These are phyloP conservation scores for Listronotus oregonensis DNA, from an alignment of 1,140 invertebrate species.

Conservation along the genomic window DNA sequence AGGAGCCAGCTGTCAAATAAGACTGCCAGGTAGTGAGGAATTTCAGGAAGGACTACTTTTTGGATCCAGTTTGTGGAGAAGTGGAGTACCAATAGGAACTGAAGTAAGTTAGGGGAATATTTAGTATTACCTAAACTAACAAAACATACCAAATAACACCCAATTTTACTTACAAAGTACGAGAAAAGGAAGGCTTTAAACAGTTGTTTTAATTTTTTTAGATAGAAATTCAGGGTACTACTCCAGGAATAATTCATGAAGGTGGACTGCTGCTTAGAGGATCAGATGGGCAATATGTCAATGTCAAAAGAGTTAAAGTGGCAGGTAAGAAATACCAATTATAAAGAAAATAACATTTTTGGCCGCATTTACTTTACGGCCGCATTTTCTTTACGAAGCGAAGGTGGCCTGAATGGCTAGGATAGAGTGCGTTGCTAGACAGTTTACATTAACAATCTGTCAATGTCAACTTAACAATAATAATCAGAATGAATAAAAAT, in stretches of 20 bases:
- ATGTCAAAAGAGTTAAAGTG: conserved; percentile 51
- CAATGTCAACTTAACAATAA: not conserved
- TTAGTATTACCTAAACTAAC: too few species aligned
- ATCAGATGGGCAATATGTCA: conserved; percentile 75
- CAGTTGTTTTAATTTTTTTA: not conserved
- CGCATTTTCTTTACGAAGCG: too few species aligned
- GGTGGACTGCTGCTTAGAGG: conserved; percentile 81
- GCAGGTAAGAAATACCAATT: conserved; percentile 38
- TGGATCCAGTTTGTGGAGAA: conserved; percentile 77
- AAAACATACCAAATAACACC: too few species aligned
- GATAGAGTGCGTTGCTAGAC: not conserved
- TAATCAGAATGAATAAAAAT: too few species aligned
- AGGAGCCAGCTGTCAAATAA: conserved; percentile 80
- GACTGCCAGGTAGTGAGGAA: conserved; percentile 59
- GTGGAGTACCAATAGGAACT: conserved; percentile 64
- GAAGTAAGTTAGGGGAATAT: conserved; percentile 38
- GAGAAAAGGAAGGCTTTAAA: too few species aligned
- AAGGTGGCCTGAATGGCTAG: too few species aligned
- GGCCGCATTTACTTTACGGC: too few species aligned
- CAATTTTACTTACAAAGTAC: too few species aligned
- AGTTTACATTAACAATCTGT: too few species aligned
- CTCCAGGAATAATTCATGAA: conserved; percentile 73
- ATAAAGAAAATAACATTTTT: not conserved
- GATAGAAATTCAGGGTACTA: conserved; percentile 67
- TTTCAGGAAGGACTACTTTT: conserved; percentile 75